Evolutionary conservation across 2,797 vertebrate species (phyloP).

Genomic region (Pseudochirops corinnae): DNA sequence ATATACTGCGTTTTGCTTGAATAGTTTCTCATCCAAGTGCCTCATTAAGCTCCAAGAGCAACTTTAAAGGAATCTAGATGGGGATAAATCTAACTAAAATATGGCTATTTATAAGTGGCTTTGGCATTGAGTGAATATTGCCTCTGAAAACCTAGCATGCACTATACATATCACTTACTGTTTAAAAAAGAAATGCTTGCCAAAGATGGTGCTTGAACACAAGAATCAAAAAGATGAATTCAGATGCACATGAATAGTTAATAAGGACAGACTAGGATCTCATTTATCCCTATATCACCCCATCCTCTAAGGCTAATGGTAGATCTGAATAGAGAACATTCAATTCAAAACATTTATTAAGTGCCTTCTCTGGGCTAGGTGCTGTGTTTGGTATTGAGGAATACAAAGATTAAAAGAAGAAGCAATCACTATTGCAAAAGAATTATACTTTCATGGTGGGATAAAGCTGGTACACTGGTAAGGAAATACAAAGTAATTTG

Average conservation of each 20-base stretch:
- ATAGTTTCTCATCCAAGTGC: neutral
- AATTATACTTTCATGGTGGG: neutral
- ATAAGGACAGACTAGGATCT: neutral
- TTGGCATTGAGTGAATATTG: slow-evolving; percentile 32
- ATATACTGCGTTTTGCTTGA: neutral
- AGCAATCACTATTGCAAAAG: neutral
- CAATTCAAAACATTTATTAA: neutral
- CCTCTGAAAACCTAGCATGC: neutral
- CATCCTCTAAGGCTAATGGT: neutral
- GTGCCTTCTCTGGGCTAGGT: neutral
- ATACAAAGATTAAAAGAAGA: neutral
- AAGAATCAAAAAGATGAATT: neutral
- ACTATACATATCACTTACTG: neutral
- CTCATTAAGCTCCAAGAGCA: neutral
- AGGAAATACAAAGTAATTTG: neutral
- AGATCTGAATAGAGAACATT: neutral
- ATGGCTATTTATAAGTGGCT: neutral
- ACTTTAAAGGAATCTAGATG: slow-evolving; percentile 34
- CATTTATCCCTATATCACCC: neutral
- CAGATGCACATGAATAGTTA: neutral
- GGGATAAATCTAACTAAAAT: slow-evolving; percentile 34
- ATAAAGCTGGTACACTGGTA: neutral
- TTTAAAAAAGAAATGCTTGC: neutral
- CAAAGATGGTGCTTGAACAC: neutral
- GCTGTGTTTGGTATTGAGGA: neutral